Evolutionary conservation across 2,113 vertebrate species (phyloP).

Genomic region (Promerops cafer): DNA sequence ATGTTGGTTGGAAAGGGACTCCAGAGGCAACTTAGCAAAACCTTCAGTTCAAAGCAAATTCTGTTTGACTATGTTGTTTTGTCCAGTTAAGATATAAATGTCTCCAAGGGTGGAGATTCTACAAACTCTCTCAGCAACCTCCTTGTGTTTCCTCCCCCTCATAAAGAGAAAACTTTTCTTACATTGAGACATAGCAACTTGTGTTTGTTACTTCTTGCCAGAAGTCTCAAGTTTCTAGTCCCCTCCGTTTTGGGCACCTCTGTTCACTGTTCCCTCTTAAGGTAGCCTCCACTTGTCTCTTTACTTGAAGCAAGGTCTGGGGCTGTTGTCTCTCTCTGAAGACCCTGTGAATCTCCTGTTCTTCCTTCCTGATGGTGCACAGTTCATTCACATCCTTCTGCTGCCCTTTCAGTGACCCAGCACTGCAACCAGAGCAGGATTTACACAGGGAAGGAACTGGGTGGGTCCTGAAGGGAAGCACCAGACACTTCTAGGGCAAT

Average conservation of each 20-base stretch:
- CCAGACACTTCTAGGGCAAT: neutral
- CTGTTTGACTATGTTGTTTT: neutral
- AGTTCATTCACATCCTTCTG: neutral
- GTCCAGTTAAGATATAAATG: neutral
- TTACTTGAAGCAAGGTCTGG: neutral
- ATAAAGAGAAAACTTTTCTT: neutral
- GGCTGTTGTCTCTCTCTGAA: neutral
- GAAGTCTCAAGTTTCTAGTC: neutral
- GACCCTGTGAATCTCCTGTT: neutral
- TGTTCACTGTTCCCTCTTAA: neutral
- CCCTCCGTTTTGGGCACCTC: neutral
- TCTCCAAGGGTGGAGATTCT: neutral
- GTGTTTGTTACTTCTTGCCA: neutral
- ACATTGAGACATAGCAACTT: neutral
- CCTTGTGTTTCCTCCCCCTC: neutral
- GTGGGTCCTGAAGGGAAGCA: neutral
- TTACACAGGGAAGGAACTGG: neutral
- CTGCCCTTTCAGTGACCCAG: neutral
- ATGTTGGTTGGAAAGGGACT: neutral
- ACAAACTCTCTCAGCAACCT: neutral
- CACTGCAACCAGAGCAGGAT: fast-evolving
- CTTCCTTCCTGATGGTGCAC: too few relatives aligned
- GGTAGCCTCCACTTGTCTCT: neutral
- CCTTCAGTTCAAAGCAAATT: neutral
- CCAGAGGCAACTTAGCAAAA: neutral